Conservation (phyloP, 2,797 vertebrate species). For the Alauda arvensis region DNA sequence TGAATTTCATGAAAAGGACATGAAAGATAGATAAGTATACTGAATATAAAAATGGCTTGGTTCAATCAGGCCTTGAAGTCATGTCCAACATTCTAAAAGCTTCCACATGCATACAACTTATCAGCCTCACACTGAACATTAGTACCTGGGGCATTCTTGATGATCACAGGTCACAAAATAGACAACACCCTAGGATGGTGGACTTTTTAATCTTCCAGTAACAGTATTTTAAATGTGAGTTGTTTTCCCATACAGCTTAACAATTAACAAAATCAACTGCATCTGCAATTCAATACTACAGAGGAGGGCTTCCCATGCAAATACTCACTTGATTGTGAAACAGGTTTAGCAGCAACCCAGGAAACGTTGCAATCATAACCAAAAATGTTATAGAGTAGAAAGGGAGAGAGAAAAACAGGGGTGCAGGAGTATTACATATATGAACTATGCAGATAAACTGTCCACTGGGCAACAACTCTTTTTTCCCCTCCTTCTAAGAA, state of each 20-base stretch:
- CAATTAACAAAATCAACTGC: neutral
- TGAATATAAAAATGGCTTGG: neutral
- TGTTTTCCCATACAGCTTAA: neutral
- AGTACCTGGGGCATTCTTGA: neutral
- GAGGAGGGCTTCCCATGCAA: constrained; percentile 9
- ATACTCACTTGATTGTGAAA: constrained; percentile 25
- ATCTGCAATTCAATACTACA: constrained; percentile 32
- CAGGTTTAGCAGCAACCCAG: constrained; percentile 12
- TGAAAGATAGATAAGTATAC: neutral
- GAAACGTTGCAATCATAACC: neutral
- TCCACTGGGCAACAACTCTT: neutral
- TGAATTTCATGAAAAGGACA: neutral
- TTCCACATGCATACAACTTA: neutral
- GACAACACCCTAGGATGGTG: neutral
- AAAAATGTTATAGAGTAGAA: neutral
- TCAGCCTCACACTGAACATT: neutral
- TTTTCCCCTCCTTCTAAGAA: neutral
- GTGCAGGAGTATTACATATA: accelerated
- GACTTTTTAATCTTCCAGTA: neutral
- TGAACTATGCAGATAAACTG: neutral
- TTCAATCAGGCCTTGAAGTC: neutral
- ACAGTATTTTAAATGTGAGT: neutral
- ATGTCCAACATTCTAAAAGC: neutral
- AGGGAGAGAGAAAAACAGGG: neutral
- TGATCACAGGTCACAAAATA: neutral